A percentile compares a stretch with the other conserved stretches of the same genome.
phyloP scores from a whole-genome alignment of 2,888 invertebrate genomes.

The Ormyrus thymus region DNA sequence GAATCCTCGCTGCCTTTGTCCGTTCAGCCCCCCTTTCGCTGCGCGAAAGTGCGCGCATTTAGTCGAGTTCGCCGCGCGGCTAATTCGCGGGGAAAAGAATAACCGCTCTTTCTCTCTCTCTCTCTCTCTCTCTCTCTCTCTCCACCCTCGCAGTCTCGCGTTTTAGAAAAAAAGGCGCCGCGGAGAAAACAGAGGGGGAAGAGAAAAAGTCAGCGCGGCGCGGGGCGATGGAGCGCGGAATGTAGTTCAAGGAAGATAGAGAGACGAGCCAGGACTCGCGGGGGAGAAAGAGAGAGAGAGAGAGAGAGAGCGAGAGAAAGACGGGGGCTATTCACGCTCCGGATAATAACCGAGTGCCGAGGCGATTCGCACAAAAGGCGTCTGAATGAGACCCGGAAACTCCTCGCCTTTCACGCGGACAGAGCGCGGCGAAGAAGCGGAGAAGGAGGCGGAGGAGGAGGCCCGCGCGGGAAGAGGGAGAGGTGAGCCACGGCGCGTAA shows the following conservation, averaged over 20 bases:
- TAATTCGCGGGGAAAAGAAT: constrained; percentile 24
- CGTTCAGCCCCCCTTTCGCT: neutral
- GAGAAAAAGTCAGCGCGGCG: neutral
- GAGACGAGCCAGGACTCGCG: neutral
- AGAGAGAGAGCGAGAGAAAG: neutral
- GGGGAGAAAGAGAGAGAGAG: neutral
- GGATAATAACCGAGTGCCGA: constrained; percentile 36
- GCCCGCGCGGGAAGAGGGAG: neutral
- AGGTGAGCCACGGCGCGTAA: constrained; percentile 26
- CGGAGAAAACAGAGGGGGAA: neutral
- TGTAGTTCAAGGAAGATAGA: constrained; percentile 42
- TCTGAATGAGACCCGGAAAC: constrained; percentile 44
- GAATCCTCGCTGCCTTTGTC: no score
- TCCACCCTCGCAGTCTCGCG: no score
- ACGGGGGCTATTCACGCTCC: constrained; percentile 28
- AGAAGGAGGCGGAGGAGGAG: neutral
- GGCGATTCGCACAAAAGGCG: constrained; percentile 41
- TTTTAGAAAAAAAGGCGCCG: neutral
- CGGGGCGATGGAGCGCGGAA: constrained; percentile 1
- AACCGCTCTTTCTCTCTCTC: no score
- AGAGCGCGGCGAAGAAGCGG: neutral
- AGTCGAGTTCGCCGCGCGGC: constrained; percentile 5
- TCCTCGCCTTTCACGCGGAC: constrained; percentile 38
- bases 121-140: no score
- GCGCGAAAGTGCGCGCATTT: neutral